Percentiles rank a stretch among this genome's conserved stretches.
These are phyloP conservation scores for Anser cygnoides DNA, from an alignment of 2,113 vertebrate species.

Conservation along the genomic window DNA sequence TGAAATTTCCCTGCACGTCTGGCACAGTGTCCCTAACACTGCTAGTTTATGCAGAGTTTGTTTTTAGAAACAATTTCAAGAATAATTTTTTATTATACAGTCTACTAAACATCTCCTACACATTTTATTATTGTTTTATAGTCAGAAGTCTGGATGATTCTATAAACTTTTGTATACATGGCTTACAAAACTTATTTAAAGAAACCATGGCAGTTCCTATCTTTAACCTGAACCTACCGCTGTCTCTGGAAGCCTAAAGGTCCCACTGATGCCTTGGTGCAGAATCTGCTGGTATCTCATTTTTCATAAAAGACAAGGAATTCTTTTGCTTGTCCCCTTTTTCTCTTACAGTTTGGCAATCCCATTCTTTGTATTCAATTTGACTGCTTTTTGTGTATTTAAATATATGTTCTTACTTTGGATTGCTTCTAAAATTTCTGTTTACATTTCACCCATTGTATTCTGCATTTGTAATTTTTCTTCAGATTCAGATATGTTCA, in stretches of 20 bases:
- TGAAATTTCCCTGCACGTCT: background rate
- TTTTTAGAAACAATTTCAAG: background rate
- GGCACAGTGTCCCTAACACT: accelerated
- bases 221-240: background rate
- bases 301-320: background rate
- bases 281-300: background rate
- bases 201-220: background rate
- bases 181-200: background rate
- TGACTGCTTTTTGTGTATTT: background rate
- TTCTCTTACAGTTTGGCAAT: background rate
- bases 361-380: background rate
- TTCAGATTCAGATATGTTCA: background rate
- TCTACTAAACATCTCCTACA: background rate
- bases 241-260: background rate
- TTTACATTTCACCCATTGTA: background rate
- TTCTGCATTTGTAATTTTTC: background rate
- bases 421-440: background rate
- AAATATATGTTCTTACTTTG: background rate
- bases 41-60: background rate
- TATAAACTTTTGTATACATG: background rate
- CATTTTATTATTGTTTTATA: accelerated
- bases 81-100: background rate
- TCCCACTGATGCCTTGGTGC: background rate
- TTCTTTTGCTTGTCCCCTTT: background rate
- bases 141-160: background rate